Base-by-base conservation (phyloP, 2,888 invertebrate species). In the Acronicta alni region DNA sequence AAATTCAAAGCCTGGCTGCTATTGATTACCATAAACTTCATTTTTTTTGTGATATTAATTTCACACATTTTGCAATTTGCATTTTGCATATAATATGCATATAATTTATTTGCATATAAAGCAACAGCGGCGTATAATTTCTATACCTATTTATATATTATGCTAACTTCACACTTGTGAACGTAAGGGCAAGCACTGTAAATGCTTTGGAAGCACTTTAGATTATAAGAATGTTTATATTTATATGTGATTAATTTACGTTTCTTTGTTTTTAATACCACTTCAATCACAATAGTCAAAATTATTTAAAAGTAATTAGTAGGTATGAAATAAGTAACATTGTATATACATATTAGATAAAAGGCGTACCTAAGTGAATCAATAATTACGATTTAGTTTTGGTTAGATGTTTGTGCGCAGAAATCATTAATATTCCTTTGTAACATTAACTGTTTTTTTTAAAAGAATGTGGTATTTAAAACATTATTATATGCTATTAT, bases 181-280 rank as follows among this genome's bases (percentile, higher is more conserved):
- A 46, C 46, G 20, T 57, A 64, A 65, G 46, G 63, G 64, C 63
- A 64, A 68, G 81, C 85, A 85, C 82, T 76, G 75, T 81, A 79
- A 53, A 77, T 73, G 83, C 81, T 83, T 81, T 67, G 30, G 75
- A 71, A 79, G 82, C 86, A 85, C 83, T 53, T 38, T 76, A 75
- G 54, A 44, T n/a, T 38, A 18, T 65, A 66, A 64, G 69, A 38
- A 58, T 45, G 61, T 62, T 69, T 68, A 71, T 70, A 58, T 63
- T 65, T 63, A 58, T 66, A 74, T 73, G 75, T 80, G 67, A 75
- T 69, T 77, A 67, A 67, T 66, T 65, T 60, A 56, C 66, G 62
- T 58, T 5, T 5, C 4, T 0, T 32, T 56, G 68, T 77, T 73
- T 78, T 72, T 60, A 69, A 75, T 80, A 77, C 70, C 77, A 79